A percentile compares a stretch with the other conserved stretches of the same genome.
phyloP scores from a whole-genome alignment of 2,888 invertebrate species.

The Mesopsocus fuscifrons region DNA sequence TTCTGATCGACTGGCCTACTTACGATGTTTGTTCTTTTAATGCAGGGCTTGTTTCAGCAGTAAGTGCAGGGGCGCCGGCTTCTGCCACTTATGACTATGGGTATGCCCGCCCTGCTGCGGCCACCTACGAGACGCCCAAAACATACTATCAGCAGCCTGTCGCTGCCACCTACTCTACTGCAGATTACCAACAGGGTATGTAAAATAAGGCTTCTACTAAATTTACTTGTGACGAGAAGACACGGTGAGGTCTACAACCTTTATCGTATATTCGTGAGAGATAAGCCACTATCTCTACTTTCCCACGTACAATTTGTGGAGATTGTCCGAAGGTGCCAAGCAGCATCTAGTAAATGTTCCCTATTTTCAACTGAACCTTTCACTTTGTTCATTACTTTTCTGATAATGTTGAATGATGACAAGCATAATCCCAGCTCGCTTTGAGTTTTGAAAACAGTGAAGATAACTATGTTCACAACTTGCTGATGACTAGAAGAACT shows the following conservation, averaged over 20 bases:
- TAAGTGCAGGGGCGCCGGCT: conserved; percentile 25
- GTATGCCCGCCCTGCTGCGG: conserved; percentile 42
- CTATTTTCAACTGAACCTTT: no score
- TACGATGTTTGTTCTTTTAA: no score
- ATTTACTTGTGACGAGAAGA: no score
- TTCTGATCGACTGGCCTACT: no score
- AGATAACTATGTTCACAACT: conserved; percentile 10
- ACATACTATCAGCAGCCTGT: conserved; percentile 70
- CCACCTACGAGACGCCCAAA: conserved; percentile 64
- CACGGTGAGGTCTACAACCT: conserved; percentile 37
- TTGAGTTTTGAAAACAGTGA: conserved; percentile 9
- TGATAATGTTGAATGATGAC: no score
- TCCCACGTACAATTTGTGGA: no score
- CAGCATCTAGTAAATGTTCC: no score
- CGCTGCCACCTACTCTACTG: conserved; percentile 43
- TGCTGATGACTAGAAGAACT: conserved; percentile 13
- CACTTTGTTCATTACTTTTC: no score
- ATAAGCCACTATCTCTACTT: no score
- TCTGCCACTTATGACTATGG: conserved; percentile 47
- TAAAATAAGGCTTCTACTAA: not conserved
- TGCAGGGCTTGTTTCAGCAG: no score
- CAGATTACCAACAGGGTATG: conserved; percentile 26
- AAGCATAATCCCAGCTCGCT: conserved; percentile 8
- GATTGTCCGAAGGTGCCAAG: no score
- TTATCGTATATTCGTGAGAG: no score